Percentiles rank a stretch among this genome's conserved stretches.
Conservation (phyloP, 2,888 invertebrate genomes). For the Aphodius sticticus region DNA sequence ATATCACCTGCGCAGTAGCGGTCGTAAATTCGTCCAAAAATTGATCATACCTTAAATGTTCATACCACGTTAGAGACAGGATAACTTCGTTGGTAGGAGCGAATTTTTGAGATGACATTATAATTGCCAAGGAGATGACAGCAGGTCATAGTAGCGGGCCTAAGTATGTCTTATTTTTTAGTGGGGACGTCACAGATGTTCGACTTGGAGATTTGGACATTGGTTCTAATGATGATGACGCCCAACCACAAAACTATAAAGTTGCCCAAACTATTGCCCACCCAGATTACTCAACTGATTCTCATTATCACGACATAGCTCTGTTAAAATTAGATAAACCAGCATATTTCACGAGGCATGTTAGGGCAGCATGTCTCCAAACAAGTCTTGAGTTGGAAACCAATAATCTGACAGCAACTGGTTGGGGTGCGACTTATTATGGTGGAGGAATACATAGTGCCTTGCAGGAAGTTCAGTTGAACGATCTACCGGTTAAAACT, state of each 20-base stretch:
- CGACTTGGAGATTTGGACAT: slow-evolving; percentile 47
- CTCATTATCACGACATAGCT: slow-evolving; percentile 62
- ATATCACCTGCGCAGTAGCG: no score
- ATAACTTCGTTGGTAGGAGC: no score
- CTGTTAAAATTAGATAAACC: slow-evolving; percentile 55
- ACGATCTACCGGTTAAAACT: slow-evolving; percentile 35
- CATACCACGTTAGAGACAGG: no score
- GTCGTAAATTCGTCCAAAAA: no score
- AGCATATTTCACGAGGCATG: slow-evolving; percentile 52
- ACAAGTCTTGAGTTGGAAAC: slow-evolving; percentile 31
- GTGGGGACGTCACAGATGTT: slow-evolving; percentile 43
- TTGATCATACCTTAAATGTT: no score
- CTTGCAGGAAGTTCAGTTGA: slow-evolving; percentile 43
- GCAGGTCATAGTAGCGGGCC: no score
- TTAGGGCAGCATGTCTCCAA: slow-evolving; percentile 60
- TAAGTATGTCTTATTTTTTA: slow-evolving; percentile 31
- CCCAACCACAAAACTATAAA: slow-evolving; percentile 47
- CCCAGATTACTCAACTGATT: slow-evolving; percentile 55
- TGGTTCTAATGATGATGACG: slow-evolving; percentile 36
- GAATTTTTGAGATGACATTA: neutral
- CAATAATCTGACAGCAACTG: slow-evolving; percentile 41
- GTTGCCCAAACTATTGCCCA: slow-evolving; percentile 52
- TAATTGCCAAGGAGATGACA: no score
- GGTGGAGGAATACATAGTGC: slow-evolving; percentile 36
- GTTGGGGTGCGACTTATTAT: slow-evolving; percentile 44